A percentile compares a stretch with the other conserved stretches of the same genome.
phyloP scores from a whole-genome alignment of 2,888 invertebrate genomes.

The Yponomeuta malinellus region DNA sequence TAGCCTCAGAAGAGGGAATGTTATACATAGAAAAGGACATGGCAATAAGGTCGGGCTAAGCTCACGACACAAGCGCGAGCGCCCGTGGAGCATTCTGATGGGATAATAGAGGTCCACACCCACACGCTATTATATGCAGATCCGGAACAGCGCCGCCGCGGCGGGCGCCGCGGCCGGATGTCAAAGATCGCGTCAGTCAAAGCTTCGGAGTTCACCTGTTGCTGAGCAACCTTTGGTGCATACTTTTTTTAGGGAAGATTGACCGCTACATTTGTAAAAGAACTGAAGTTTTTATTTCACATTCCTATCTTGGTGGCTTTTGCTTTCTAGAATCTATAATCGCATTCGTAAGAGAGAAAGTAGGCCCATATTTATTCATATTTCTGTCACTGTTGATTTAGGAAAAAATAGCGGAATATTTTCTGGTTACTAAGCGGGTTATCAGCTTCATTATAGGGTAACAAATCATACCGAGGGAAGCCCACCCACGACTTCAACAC shows the following conservation, averaged over 20 bases:
- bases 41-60: neutral
- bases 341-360: too few species aligned
- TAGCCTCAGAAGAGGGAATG: neutral
- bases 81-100: slow-evolving; percentile 43
- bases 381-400: neutral
- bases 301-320: neutral
- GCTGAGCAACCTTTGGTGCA: neutral
- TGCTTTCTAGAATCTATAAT: neutral
- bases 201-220: slow-evolving; percentile 16
- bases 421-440: neutral
- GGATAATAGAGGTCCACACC: slow-evolving; percentile 54
- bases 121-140: slow-evolving; percentile 67
- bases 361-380: too few species aligned
- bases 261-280: slow-evolving; percentile 6
- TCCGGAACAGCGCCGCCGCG: slow-evolving; percentile 34
- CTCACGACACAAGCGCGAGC: slow-evolving; percentile 19
- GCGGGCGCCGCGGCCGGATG: slow-evolving; percentile 29
- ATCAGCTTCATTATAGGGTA: neutral
- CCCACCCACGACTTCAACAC: slow-evolving; percentile 21
- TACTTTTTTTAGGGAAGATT: slow-evolving; percentile 5
- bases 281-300: too few species aligned
- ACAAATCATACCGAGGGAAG: neutral
- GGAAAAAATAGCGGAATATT: neutral
- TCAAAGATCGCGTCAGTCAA: slow-evolving; percentile 42
- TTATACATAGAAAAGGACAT: neutral